A percentile compares a stretch with the other conserved stretches of the same genome.
Evolutionary conservation across 2,888 invertebrate genomes (phyloP).

Genomic region (Brachyopa scutellaris): DNA sequence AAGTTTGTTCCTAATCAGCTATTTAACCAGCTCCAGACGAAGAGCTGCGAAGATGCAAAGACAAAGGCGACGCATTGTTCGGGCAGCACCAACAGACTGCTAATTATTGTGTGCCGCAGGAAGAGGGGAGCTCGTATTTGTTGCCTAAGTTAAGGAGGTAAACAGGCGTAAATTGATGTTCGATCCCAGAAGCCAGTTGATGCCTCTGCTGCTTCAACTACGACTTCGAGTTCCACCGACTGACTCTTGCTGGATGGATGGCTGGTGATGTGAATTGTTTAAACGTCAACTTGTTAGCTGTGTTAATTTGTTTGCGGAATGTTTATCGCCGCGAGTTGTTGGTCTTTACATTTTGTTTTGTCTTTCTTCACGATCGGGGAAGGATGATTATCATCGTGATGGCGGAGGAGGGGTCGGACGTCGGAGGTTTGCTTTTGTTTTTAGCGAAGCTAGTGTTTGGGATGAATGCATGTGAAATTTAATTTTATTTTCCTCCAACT

Average conservation of each 20-base stretch:
- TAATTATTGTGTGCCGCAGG: constrained; percentile 53
- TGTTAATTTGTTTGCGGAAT: constrained; percentile 72
- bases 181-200: constrained; percentile 49
- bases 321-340: constrained; percentile 64
- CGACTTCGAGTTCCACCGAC: too few relatives aligned
- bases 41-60: constrained; percentile 28
- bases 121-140: constrained; percentile 73
- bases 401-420: not conserved
- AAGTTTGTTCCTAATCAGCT: constrained; percentile 69
- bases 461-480: constrained; percentile 46
- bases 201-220: not conserved
- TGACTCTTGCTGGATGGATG: constrained; percentile 49
- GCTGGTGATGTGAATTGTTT: constrained; percentile 68
- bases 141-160: constrained; percentile 78
- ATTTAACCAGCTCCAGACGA: constrained; percentile 62
- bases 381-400: constrained; percentile 21
- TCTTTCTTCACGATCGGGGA: constrained; percentile 2
- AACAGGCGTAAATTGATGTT: constrained; percentile 77
- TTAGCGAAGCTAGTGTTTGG: constrained; percentile 50
- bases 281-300: constrained; percentile 72
- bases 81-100: constrained; percentile 40
- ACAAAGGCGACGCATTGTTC: constrained; percentile 71
- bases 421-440: constrained; percentile 55
- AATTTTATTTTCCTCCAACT: not conserved
- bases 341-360: constrained; percentile 18